Evolutionary conservation across 2,888 invertebrate species (phyloP).

Genomic region (Pycnomerus fuliginosus): DNA sequence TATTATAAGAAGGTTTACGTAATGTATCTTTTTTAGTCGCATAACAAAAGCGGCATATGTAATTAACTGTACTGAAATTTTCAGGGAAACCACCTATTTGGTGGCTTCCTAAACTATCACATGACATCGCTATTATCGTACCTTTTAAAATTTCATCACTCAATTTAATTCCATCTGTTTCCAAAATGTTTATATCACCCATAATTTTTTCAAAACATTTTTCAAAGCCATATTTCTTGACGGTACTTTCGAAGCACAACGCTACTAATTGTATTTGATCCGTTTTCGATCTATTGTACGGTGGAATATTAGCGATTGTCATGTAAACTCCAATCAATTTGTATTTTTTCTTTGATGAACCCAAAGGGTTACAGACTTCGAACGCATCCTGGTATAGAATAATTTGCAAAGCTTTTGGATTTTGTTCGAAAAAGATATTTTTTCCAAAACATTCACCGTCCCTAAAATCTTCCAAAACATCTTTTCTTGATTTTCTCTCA

Average conservation of each 20-base stretch:
- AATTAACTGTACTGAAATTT: constrained; percentile 1
- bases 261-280: constrained; percentile 37
- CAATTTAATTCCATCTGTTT: not conserved
- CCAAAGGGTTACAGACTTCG: constrained; percentile 40
- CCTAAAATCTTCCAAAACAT: too few species aligned
- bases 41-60: constrained; percentile 1
- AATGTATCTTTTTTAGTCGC: not conserved
- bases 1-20: not conserved
- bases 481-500: too few species aligned
- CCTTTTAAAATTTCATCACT: constrained; percentile 1
- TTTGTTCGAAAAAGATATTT: too few species aligned
- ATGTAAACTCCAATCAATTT: constrained; percentile 40
- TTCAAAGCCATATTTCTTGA: constrained; percentile 31
- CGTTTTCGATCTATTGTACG: constrained; percentile 28
- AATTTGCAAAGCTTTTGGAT: constrained; percentile 24
- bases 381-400: constrained; percentile 40
- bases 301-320: constrained; percentile 33
- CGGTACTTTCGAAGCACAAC: constrained; percentile 31
- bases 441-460: too few species aligned
- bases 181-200: constrained; percentile 30
- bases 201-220: constrained; percentile 29
- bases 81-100: not conserved
- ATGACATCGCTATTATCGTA: constrained; percentile 1
- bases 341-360: constrained; percentile 35
- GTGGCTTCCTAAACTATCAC: too few species aligned